Conservation (phyloP, 1,140 invertebrate genomes). For the Holotrichia oblita region DNA sequence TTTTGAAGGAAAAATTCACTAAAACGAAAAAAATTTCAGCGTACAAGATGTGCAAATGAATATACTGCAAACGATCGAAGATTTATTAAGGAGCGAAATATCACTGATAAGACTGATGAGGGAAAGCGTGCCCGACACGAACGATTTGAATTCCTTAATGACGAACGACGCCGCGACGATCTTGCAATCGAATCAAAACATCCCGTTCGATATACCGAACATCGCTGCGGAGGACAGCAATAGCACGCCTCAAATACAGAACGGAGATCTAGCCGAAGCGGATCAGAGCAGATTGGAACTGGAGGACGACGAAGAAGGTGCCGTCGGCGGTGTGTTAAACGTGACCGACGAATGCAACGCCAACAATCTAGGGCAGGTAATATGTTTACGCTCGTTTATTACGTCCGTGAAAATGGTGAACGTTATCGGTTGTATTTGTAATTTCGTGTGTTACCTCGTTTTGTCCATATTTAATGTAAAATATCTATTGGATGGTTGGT, state of each 20-base stretch:
- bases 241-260: slow-evolving; percentile 52
- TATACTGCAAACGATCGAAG: slow-evolving; percentile 52
- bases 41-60: slow-evolving; percentile 50
- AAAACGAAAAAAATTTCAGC: too few species aligned
- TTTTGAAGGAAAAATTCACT: too few species aligned
- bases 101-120: slow-evolving; percentile 56
- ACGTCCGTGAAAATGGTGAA: neutral
- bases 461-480: slow-evolving; percentile 11
- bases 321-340: slow-evolving; percentile 55
- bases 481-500: neutral
- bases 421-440: neutral
- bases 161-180: neutral
- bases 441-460: neutral
- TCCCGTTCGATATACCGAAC: slow-evolving; percentile 28
- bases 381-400: neutral
- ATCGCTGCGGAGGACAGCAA: neutral
- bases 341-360: neutral
- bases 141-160: slow-evolving; percentile 27
- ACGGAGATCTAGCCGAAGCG: slow-evolving; percentile 59
- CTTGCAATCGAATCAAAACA: slow-evolving; percentile 21
- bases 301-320: slow-evolving; percentile 56
- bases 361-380: slow-evolving; percentile 46
- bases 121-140: slow-evolving; percentile 50
- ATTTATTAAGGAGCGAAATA: slow-evolving; percentile 54
- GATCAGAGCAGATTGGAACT: slow-evolving; percentile 56